Evolutionary conservation across 2,113 vertebrate species (phyloP).

Genomic region (Cardinalis cardinalis): DNA sequence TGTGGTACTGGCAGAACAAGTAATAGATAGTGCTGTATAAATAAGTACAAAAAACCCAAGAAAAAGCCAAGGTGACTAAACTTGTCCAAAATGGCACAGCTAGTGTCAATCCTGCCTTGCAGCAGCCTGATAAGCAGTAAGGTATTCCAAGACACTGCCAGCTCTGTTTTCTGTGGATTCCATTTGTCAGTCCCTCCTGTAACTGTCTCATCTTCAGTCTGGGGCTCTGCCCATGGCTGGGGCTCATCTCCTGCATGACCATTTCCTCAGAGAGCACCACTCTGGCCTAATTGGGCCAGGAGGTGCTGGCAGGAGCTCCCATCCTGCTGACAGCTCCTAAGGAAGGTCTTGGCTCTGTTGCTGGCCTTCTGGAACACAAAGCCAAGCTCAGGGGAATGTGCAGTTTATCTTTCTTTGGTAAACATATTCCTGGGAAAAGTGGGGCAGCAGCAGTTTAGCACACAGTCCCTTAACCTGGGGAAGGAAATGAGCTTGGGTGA

Average conservation of each 20-base stretch:
- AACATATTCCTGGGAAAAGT: neutral
- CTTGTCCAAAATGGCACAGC: neutral
- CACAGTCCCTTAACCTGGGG: neutral
- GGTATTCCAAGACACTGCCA: neutral
- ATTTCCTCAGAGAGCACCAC: neutral
- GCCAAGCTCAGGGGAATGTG: neutral
- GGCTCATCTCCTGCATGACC: neutral
- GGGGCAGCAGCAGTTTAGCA: neutral
- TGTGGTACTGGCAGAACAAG: neutral
- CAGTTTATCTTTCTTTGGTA: neutral
- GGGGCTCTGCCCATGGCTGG: neutral
- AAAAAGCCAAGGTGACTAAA: neutral
- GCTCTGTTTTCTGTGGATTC: neutral
- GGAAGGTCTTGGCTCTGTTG: neutral
- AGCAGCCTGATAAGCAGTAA: neutral
- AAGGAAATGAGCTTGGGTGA: rapidly evolving
- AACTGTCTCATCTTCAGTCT: neutral
- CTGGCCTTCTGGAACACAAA: neutral
- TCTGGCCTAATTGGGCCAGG: neutral
- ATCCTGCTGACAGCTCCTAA: neutral
- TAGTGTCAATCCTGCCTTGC: neutral
- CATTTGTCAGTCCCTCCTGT: neutral
- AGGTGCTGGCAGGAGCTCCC: neutral
- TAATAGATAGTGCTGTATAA: neutral
- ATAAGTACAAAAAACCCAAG: neutral